These are phyloP conservation scores for Halocynthia aurantium DNA, from an alignment of 23 tunicate species.

Conservation along the genomic window DNA sequence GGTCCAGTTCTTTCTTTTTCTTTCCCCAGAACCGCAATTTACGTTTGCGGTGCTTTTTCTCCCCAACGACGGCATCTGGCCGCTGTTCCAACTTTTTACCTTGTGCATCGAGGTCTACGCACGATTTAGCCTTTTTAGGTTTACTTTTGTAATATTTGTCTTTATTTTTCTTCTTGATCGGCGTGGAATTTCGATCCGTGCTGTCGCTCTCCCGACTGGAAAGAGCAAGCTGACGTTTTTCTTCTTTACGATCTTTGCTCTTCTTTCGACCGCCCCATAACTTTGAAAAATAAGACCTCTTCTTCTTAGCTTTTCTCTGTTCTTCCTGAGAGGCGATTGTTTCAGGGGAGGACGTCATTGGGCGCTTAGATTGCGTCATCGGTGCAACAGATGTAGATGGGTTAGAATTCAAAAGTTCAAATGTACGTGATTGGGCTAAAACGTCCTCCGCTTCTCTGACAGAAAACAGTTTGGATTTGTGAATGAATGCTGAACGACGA, in stretches of 20 bases:
- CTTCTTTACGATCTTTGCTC: conserved; percentile 5
- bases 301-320: conserved; percentile 12
- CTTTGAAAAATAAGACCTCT: conserved; percentile 35
- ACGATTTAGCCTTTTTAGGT: neutral
- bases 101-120: too few relatives aligned
- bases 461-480: conserved; percentile 6
- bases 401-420: too few relatives aligned
- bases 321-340: neutral
- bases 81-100: too few relatives aligned
- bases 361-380: conserved; percentile 10
- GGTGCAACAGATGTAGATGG: neutral
- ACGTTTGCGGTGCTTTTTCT: neutral
- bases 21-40: conserved; percentile 4
- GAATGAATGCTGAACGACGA: neutral
- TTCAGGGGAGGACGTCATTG: conserved; percentile 28
- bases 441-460: conserved; percentile 18
- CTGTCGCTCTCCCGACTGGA: conserved; percentile 1
- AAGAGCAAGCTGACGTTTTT: neutral
- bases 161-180: neutral
- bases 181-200: neutral
- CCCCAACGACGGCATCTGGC: neutral
- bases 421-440: neutral
- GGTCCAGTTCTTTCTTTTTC: conserved; percentile 15
- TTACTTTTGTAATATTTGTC: neutral
- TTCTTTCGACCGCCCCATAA: conserved; percentile 18